Conservation (phyloP, 2,797 vertebrate species). For the Rallus crepitans region DNA sequence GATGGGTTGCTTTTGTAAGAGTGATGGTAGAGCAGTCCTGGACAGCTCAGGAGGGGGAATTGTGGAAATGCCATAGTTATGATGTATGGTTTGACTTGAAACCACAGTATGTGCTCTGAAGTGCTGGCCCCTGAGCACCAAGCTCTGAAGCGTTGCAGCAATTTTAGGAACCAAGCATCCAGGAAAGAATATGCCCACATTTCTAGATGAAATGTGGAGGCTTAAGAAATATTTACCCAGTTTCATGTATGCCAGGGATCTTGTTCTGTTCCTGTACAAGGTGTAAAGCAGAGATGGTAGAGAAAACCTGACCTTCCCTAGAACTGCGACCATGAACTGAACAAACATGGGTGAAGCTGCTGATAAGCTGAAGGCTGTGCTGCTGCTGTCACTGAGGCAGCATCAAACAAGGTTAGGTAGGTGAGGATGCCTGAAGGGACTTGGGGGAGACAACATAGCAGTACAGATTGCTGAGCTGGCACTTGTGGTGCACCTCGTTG, state of each 20-base stretch:
- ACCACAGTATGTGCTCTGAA: not conserved
- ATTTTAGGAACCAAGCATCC: not conserved
- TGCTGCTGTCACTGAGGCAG: not conserved
- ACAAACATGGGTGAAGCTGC: not conserved
- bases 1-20: not conserved
- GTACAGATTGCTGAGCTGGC: not conserved
- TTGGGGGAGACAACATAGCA: not conserved
- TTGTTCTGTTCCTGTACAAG: not conserved
- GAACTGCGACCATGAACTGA: not conserved
- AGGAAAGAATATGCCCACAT: not conserved
- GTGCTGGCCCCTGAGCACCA: not conserved
- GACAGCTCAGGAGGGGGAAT: slow-evolving; percentile 6
- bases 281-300: not conserved
- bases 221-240: not conserved
- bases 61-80: slow-evolving; percentile 24
- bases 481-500: not conserved
- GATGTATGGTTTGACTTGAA: slow-evolving; percentile 33
- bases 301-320: not conserved
- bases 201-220: not conserved
- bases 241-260: not conserved
- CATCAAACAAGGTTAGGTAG: not conserved
- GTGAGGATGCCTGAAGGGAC: not conserved
- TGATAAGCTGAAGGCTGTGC: not conserved
- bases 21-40: not conserved
- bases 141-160: not conserved